A percentile compares a stretch with the other conserved stretches of the same genome.
Evolutionary conservation across 2,113 vertebrate genomes (phyloP).

Genomic region (Triplophysa siluroides): DNA sequence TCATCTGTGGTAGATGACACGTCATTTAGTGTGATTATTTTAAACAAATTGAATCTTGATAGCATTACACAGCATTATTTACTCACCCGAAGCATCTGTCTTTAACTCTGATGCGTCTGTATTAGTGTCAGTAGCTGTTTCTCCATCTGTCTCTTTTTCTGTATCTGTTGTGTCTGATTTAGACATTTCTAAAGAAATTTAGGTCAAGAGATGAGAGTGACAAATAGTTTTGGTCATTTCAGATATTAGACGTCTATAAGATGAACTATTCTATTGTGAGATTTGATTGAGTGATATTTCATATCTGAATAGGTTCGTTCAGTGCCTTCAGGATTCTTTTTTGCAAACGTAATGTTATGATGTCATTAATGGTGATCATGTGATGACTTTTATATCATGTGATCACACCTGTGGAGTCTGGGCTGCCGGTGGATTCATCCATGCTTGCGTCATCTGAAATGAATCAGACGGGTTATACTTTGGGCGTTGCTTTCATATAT

Average conservation of each 20-base stretch:
- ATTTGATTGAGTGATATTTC: background rate
- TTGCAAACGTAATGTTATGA: background rate
- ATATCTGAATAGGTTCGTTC: too few species aligned
- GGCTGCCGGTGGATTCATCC: slow-evolving; percentile 40
- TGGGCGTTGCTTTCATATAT: background rate
- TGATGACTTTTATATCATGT: background rate
- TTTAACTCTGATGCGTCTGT: slow-evolving; percentile 8
- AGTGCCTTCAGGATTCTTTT: background rate
- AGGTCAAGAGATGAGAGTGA: background rate
- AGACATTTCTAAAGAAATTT: background rate
- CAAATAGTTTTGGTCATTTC: background rate
- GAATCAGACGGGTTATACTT: background rate
- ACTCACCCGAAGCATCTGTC: slow-evolving; percentile 5
- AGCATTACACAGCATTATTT: too few species aligned
- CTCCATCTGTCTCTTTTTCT: background rate
- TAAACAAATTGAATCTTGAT: background rate
- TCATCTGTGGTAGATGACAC: slow-evolving; percentile 27
- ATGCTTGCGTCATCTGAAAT: slow-evolving; percentile 44
- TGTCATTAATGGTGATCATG: background rate
- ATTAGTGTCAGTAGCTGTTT: background rate
- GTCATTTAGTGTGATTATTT: background rate
- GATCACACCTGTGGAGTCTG: slow-evolving; percentile 33
- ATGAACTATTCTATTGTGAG: too few species aligned
- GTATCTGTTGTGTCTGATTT: slow-evolving; percentile 22
- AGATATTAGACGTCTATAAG: too few species aligned